These are phyloP conservation scores for Meteorus sp. DNA, from an alignment of 1,140 invertebrate species.

Conservation along the genomic window DNA sequence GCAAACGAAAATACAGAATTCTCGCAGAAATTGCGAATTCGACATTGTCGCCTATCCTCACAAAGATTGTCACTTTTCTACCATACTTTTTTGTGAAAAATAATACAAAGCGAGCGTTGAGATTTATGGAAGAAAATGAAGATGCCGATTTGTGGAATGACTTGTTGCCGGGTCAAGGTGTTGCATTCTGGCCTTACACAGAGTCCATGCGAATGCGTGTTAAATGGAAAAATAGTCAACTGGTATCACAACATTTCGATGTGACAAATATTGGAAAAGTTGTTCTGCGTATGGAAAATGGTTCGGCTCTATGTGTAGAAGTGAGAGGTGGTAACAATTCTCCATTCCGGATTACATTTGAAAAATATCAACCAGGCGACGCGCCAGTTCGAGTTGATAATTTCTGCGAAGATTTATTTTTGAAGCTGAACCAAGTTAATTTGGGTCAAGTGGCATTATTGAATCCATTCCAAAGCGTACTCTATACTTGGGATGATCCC, in stretches of 20 bases:
- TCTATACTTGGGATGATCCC: constrained; percentile 88
- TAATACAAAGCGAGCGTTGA: constrained; percentile 68
- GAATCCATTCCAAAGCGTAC: constrained; percentile 74
- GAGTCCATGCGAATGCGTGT: constrained; percentile 79
- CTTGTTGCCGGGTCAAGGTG: constrained; percentile 68
- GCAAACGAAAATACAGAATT: constrained; percentile 66
- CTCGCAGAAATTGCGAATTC: constrained; percentile 65
- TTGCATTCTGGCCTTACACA: constrained; percentile 80
- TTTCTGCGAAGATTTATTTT: constrained; percentile 77
- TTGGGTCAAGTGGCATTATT: constrained; percentile 73
- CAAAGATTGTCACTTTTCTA: constrained; percentile 82
- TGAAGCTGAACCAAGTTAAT: constrained; percentile 78
- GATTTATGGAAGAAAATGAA: constrained; percentile 86
- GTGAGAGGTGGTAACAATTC: constrained; percentile 72
- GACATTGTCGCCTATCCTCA: constrained; percentile 70
- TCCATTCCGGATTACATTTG: constrained; percentile 73
- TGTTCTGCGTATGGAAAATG: constrained; percentile 80
- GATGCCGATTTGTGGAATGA: constrained; percentile 83
- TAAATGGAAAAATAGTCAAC: constrained; percentile 75
- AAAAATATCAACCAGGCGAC: constrained; percentile 70
- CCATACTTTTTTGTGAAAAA: constrained; percentile 85
- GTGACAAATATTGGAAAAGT: constrained; percentile 71
- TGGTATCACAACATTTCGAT: constrained; percentile 77
- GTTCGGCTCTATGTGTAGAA: constrained; percentile 73
- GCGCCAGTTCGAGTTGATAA: constrained; percentile 80